Evolutionary conservation across 1,140 invertebrate species (phyloP), one percentile per base, ranked within the genome.

Genomic region (Zaprionus africanus): DNA sequence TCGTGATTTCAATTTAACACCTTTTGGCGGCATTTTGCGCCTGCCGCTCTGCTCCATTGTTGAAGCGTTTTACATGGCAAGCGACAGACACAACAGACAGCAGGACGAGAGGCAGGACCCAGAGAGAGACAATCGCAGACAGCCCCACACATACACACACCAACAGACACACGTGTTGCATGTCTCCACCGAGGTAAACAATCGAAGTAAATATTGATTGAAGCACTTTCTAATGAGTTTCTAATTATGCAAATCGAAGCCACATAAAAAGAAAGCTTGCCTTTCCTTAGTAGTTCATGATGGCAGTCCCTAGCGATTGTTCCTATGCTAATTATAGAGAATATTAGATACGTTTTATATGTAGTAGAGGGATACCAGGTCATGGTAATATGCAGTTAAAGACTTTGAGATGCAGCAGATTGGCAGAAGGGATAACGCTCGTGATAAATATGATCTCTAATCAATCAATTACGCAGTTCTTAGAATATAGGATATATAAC

Each of bases 1-100:
- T 91, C 88, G 88, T 91, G 88, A 91, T 88, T 91, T 91, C 88
- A 91, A 91, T 91, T 91, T 91, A 91, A 91, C 88, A 91, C 88
- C 84, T 91, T 88, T 88, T 88, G 85, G 85, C 85, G 85, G 85
- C 85, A 90, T 87, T 87, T 88, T 87, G 68, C 75, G 79, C 76
- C 67, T 75, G 66, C 78, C 31, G 66, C 85, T 63, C 60, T 66
- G 74, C 59, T 66, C 81, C 77, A 90, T 90, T 90, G 85, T 84
- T 79, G 64, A 28, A 58, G 31, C 65, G 71, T 75, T 78, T 75
- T 75, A 78, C 76, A 78, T 78, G 76, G 62, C 64, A 66, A 72
- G 53, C 51, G 51, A 72, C 70, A 72, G 61, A 41, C 36, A 22
- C 19, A 54, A 34, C 59, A 41, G 31, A 28, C 64, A 28, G 41